Evolutionary conservation across 2,888 invertebrate genomes (phyloP).

Genomic region (Steinernema carpocapsae): DNA sequence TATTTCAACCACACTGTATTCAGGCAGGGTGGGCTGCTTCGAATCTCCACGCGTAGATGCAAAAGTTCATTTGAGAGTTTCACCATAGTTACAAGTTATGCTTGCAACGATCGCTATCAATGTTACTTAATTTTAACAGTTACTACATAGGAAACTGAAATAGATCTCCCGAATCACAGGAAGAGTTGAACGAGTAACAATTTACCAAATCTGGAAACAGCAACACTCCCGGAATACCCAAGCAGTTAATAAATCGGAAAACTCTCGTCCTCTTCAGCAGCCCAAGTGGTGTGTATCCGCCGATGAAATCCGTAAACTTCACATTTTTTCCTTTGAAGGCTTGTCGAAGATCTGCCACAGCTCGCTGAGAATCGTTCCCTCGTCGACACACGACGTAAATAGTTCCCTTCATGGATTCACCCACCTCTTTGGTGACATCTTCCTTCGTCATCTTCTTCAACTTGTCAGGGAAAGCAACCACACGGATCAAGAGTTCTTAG

Average conservation of each 20-base stretch:
- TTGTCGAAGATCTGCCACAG: conserved; percentile 75
- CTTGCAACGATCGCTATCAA: too few species aligned
- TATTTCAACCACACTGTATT: too few species aligned
- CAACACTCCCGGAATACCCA: background rate
- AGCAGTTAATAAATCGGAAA: conserved; percentile 82
- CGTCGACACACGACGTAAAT: conserved; percentile 87
- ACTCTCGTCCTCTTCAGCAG: conserved; percentile 78
- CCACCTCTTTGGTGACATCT: conserved; percentile 27
- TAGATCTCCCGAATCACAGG: too few species aligned
- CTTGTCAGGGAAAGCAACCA: conserved; percentile 44
- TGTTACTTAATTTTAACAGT: too few species aligned
- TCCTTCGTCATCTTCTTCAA: conserved; percentile 42
- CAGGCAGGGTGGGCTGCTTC: too few species aligned
- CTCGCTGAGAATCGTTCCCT: conserved; percentile 96
- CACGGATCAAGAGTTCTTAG: background rate
- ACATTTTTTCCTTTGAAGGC: conserved; percentile 54
- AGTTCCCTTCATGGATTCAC: conserved; percentile 62
- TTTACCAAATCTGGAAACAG: background rate
- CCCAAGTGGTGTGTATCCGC: conserved; percentile 90
- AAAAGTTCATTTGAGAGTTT: too few species aligned
- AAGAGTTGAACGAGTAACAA: too few species aligned
- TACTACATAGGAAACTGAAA: too few species aligned
- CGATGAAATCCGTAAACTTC: conserved; percentile 76
- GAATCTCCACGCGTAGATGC: too few species aligned
- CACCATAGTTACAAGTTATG: too few species aligned